Percentiles rank a stretch among this genome's conserved stretches.
phyloP scores from a whole-genome alignment of 2,797 vertebrate genomes.

The Lindbergichthys nudifrons region DNA sequence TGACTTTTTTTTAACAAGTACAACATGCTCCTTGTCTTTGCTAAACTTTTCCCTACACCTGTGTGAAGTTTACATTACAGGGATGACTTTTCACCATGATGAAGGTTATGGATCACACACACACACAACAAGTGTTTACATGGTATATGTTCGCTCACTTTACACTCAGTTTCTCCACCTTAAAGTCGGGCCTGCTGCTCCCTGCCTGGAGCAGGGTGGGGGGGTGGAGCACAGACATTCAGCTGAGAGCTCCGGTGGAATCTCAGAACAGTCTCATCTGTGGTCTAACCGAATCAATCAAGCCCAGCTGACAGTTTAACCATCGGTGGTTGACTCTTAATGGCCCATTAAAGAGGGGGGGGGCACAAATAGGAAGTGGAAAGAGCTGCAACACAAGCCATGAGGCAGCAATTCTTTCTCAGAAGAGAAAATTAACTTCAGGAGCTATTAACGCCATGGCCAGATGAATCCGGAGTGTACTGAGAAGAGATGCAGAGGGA shows the following conservation, averaged over 20 bases:
- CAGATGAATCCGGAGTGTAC: constrained; percentile 26
- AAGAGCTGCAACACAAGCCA: constrained; percentile 53
- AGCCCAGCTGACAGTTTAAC: constrained; percentile 70
- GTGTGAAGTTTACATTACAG: constrained; percentile 45
- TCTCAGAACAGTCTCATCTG: constrained; percentile 60
- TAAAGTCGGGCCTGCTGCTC: constrained; percentile 9
- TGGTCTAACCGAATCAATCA: constrained; percentile 75
- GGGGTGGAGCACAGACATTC: constrained; percentile 24
- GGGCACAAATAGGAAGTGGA: constrained; percentile 63
- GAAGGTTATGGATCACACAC: neutral
- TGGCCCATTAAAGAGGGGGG: constrained; percentile 71
- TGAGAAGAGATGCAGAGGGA: neutral
- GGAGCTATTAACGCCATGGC: constrained; percentile 15
- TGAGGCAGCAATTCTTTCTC: constrained; percentile 50
- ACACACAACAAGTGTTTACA: neutral
- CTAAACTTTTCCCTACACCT: constrained; percentile 75
- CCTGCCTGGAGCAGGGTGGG: neutral
- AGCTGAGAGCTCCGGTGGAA: constrained; percentile 57
- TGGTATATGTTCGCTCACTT: neutral
- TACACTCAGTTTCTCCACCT: constrained; percentile 1
- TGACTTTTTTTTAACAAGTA: constrained; percentile 59
- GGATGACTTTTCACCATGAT: neutral
- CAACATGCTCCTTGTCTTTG: constrained; percentile 74
- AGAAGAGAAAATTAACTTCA: constrained; percentile 59
- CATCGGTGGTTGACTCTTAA: constrained; percentile 70